Conservation (phyloP, 2,888 invertebrate genomes). For the Phorcus lineatus region DNA sequence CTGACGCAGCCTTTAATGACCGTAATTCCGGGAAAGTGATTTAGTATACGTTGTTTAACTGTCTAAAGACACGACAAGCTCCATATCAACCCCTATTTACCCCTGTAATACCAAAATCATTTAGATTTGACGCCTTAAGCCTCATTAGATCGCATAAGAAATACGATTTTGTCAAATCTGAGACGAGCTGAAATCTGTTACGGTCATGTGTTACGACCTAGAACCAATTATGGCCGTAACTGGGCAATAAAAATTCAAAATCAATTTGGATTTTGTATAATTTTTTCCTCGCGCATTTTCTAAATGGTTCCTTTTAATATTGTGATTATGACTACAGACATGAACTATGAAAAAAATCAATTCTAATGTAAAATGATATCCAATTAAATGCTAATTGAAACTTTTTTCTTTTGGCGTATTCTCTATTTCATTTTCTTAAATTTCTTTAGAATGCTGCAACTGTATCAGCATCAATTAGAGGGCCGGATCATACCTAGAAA, state of each 20-base stretch:
- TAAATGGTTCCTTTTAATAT: background rate
- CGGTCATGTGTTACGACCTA: background rate
- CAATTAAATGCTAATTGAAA: too few species aligned
- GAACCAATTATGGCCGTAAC: background rate
- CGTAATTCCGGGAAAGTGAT: background rate
- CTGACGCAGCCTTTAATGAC: background rate
- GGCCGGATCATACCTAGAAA: too few species aligned
- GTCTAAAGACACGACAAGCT: background rate
- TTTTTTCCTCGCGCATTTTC: background rate
- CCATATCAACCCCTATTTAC: background rate
- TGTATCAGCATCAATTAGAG: too few species aligned
- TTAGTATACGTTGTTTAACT: background rate
- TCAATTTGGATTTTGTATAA: background rate
- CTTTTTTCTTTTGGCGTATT: too few species aligned
- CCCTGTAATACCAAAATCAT: background rate
- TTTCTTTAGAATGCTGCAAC: too few species aligned
- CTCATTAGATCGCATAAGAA: background rate
- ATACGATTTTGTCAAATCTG: constrained; percentile 10
- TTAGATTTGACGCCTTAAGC: background rate
- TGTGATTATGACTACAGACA: background rate
- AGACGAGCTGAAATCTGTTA: background rate
- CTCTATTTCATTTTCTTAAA: too few species aligned
- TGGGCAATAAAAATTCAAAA: background rate
- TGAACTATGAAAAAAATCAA: background rate
- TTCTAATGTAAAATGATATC: background rate